Percentiles rank a stretch among this genome's conserved stretches.
phyloP scores from a whole-genome alignment of 2,113 vertebrate genomes.

The Cyanoderma ruficeps region DNA sequence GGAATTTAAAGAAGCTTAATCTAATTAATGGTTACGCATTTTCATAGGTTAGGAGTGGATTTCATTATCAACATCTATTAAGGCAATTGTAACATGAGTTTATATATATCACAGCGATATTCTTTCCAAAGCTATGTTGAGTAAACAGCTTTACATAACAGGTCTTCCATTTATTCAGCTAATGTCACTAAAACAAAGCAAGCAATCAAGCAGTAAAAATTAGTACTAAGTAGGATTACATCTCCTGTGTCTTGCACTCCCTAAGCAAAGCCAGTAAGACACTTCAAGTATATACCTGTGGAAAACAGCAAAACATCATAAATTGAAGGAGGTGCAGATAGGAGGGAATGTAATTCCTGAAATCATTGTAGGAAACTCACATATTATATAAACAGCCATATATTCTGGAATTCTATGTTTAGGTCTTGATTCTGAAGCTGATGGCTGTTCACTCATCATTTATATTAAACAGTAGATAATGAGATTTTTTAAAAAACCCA shows the following conservation, averaged over 20 bases:
- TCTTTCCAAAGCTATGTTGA: neutral
- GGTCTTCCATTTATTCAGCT: neutral
- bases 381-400: neutral
- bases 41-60: neutral
- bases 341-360: neutral
- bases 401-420: neutral
- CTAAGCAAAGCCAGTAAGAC: neutral
- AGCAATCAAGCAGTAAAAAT: neutral
- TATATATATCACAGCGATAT: neutral
- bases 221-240: neutral
- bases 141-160: neutral
- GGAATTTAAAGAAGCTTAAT: neutral
- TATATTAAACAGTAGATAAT: neutral
- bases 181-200: neutral
- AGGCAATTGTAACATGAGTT: neutral
- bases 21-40: neutral
- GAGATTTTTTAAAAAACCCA: neutral
- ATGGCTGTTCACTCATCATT: neutral
- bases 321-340: neutral
- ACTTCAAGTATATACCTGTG: neutral
- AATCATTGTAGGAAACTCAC: neutral
- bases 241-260: neutral
- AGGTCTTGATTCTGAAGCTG: neutral
- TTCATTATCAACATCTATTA: neutral
- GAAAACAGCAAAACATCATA: neutral